A percentile compares a stretch with the other conserved stretches of the same genome.
Conservation (phyloP, 2,113 vertebrate species). For the Laticauda laticaudata region DNA sequence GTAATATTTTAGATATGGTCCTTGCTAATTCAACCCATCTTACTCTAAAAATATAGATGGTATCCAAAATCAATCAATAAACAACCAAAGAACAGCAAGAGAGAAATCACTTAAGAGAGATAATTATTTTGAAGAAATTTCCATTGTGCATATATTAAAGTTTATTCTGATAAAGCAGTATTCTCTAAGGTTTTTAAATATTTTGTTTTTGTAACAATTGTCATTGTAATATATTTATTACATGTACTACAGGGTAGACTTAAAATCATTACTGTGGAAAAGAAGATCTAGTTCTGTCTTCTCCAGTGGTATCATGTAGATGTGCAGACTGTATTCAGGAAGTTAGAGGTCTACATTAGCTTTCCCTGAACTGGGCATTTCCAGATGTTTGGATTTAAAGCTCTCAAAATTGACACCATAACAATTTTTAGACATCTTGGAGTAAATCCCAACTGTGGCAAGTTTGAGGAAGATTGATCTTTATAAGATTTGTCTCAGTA, state of each 20-base stretch:
- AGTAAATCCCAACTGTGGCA: background rate
- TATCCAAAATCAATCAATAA: slow-evolving; percentile 7
- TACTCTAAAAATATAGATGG: slow-evolving; percentile 18
- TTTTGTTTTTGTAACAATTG: background rate
- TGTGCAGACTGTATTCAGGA: background rate
- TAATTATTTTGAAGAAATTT: background rate
- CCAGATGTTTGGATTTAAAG: background rate
- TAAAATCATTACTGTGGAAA: background rate
- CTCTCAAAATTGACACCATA: background rate
- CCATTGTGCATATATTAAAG: background rate
- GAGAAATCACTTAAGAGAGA: background rate
- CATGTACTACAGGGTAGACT: background rate
- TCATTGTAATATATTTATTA: background rate
- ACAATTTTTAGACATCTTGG: background rate
- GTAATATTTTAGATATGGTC: background rate
- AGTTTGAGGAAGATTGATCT: background rate
- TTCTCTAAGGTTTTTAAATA: background rate
- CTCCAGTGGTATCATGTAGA: background rate
- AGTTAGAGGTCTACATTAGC: background rate
- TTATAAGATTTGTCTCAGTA: background rate
- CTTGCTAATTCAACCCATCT: slow-evolving; percentile 12
- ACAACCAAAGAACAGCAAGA: background rate
- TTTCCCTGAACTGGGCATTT: background rate
- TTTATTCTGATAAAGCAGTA: background rate
- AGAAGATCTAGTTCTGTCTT: background rate